Base-by-base conservation (phyloP, 2,888 invertebrate genomes). In the Enchytraeus crypticus region DNA sequence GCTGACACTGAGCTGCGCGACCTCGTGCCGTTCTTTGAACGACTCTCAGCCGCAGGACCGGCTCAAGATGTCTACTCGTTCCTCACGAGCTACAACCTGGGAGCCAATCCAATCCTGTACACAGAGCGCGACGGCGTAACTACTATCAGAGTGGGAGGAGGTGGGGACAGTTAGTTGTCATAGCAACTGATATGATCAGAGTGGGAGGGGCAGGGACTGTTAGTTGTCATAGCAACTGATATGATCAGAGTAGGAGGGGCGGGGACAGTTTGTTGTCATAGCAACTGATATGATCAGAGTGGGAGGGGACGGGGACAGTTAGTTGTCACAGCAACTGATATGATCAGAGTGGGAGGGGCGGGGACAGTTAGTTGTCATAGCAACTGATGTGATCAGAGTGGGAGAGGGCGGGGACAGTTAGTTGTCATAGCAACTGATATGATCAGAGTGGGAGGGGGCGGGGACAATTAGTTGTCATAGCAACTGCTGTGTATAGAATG, bases 21-120 rank as follows among this genome's bases (percentile, higher is more conserved):
- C 83, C 84, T 98, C 79, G 89, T 98, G 81, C 97, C 97, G 73
- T 90, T 96, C 82, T 92, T 99, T 82, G 97, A 98, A 82, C 90
- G 90, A 81, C 84, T 99, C 73, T 90, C 92, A 82, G 90, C 88
- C 83, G 91, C 92, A 78, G 93, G n/a, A n/a, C n/a, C n/a, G n/a
- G n/a, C n/a, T n/a, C n/a, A 96, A 82, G 92, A 92, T 84, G 93
- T 97, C 71, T 96, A 76, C 66, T 65, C 72, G 29, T 71, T 76
- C 63, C 70, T 78, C 51, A 69, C 66, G 61, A 70, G 69, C 57
- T 67, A 68, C 54, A 66, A 71, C 61, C 59, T 61, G 8, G 38
- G 11, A 8, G 38, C 18, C 11, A 18, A 18, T 8, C 8, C 38
- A 8, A 18, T 38, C 38, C 11, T 8, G 11, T 11, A 11, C 18